A percentile compares a stretch with the other conserved stretches of the same genome.
These are phyloP conservation scores for Sturnus vulgaris DNA, from an alignment of 2,113 vertebrate genomes.

Conservation along the genomic window DNA sequence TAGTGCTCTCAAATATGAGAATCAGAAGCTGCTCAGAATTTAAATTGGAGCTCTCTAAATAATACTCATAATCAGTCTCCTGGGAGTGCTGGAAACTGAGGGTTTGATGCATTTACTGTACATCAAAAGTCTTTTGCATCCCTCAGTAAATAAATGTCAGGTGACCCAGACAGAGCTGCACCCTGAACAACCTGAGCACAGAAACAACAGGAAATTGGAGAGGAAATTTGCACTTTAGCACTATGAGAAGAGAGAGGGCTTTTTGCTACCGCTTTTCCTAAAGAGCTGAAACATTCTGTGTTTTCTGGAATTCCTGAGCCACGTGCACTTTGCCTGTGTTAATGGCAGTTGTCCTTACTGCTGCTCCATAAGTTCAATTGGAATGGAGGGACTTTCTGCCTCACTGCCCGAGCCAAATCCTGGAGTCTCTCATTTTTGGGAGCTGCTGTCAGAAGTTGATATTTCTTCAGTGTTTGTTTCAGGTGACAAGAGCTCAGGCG, in stretches of 20 bases:
- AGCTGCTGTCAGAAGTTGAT: background rate
- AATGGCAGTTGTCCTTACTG: background rate
- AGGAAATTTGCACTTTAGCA: background rate
- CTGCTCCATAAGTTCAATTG: background rate
- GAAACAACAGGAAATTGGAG: background rate
- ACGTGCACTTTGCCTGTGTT: rapidly evolving
- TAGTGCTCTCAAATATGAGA: background rate
- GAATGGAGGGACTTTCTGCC: background rate
- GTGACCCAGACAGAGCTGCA: background rate
- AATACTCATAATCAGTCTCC: background rate
- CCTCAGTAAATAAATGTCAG: background rate
- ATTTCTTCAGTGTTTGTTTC: background rate
- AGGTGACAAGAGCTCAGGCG: background rate
- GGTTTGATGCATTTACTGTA: background rate
- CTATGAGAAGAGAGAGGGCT: background rate
- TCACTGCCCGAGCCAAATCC: background rate
- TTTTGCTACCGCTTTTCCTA: background rate
- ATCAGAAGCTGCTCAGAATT: slow-evolving; percentile 1
- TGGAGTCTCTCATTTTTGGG: background rate
- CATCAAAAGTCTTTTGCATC: background rate
- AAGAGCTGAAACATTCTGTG: background rate
- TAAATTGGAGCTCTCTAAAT: background rate
- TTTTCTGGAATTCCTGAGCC: background rate
- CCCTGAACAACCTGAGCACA: background rate
- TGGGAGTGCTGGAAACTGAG: background rate